Base-by-base conservation (phyloP, 1,140 invertebrate genomes). In the Papilio polyxenes region DNA sequence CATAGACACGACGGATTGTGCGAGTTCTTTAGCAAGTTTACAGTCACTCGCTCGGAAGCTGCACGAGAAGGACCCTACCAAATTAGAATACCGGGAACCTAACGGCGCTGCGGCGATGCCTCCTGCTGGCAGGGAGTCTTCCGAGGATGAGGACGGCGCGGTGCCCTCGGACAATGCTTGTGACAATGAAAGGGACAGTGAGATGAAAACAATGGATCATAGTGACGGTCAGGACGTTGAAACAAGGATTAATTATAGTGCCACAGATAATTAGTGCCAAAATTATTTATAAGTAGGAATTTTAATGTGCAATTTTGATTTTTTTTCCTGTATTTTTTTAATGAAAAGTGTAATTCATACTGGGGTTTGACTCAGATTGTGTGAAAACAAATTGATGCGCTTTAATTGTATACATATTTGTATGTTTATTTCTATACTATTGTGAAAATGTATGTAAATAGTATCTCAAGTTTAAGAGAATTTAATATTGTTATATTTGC, bases 1-100 rank as follows among this genome's bases (percentile, higher is more conserved):
- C 93, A 99, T 98, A 87, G 98, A 98, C 91, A 98, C 98, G 3
- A 97, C 98, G 37, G 98, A 99, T 94, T 99, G 98, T 95, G 97
- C 98, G 89, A 98, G 98, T 95, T 98, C 98, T 83, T 95, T 99
- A 82, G 97, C 97, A 87, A 98, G 98, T 93, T 95, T 96, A 17
- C 95, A 98, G 96, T 92, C 96, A 83, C 94, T 98, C 86, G 98
- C 98, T 74, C 96, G 97, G 86, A 97, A 97, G 87, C 94, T 98
- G 72, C 97, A 97, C 89, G 97, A 97, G 80, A 98, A 98, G 87
- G 97, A 98, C 94, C 97, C 97, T 0, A 95, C 94, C 31, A 97
- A 97, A 92, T 91, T 97, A 83, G 95, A 95, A 81, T 96, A 96
- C 77, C 95, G 96, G 90, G 95, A 96, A 83, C 91, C 93, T 4